phyloP scores from a whole-genome alignment of 2,113 vertebrate genomes.

The Scolopax mira region DNA sequence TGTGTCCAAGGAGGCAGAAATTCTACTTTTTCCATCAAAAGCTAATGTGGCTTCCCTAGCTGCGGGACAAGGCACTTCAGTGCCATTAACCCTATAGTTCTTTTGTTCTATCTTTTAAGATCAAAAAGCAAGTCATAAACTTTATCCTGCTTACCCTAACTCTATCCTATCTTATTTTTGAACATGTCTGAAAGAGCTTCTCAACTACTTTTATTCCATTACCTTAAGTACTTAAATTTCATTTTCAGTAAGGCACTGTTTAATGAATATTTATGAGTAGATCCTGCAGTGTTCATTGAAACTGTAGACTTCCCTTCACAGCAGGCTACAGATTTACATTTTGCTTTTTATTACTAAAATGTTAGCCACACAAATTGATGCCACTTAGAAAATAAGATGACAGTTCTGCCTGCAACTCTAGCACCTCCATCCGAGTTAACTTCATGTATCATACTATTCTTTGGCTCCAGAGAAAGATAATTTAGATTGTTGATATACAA shows the following conservation, averaged over 20 bases:
- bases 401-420: slow-evolving; percentile 37
- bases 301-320: slow-evolving; percentile 70
- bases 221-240: slow-evolving; percentile 78
- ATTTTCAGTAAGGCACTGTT: slow-evolving; percentile 74
- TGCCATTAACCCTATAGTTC: neutral
- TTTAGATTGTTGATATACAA: slow-evolving; percentile 46
- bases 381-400: slow-evolving; percentile 69
- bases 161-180: slow-evolving; percentile 13
- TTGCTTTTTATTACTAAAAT: slow-evolving; percentile 74
- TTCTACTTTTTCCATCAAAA: neutral
- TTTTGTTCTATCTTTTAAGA: neutral
- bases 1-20: neutral
- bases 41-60: neutral
- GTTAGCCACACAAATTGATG: slow-evolving; percentile 74
- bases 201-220: slow-evolving; percentile 70
- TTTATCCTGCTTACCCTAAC: neutral
- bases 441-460: neutral
- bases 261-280: slow-evolving; percentile 83
- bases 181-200: slow-evolving; percentile 54
- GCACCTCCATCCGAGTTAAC: slow-evolving; percentile 43
- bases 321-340: slow-evolving; percentile 74
- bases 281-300: slow-evolving; percentile 70
- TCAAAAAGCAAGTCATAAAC: neutral
- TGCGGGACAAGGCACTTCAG: neutral
- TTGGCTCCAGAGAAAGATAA: neutral